phyloP scores from a whole-genome alignment of 2,797 vertebrate species.

The Poecilia gillii region DNA sequence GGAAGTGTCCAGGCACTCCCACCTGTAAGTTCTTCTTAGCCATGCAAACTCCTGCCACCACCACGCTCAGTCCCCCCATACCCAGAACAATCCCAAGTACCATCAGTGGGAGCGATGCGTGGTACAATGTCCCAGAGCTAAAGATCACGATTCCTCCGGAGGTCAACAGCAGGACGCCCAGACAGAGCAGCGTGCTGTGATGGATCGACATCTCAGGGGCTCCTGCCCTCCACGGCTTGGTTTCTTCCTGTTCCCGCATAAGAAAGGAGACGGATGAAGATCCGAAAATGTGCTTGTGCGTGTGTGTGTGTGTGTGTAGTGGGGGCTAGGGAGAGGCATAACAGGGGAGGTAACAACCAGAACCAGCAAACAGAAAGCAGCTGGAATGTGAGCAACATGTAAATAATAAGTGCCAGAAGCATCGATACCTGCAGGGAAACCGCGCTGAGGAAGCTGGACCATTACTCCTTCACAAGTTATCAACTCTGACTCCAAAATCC shows the following conservation, averaged over 20 bases:
- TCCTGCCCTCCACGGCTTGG: slow-evolving; percentile 1
- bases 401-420: slow-evolving; percentile 7
- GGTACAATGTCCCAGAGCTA: slow-evolving; percentile 8
- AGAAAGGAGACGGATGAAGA: not conserved
- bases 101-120: slow-evolving; percentile 21
- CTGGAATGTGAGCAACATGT: slow-evolving; percentile 42
- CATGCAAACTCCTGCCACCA: slow-evolving; percentile 72
- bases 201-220: slow-evolving; percentile 63
- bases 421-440: slow-evolving; percentile 49
- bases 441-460: slow-evolving; percentile 16
- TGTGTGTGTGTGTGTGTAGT: not conserved
- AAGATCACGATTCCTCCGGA: slow-evolving; percentile 66
- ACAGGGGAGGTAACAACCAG: not conserved
- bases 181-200: slow-evolving; percentile 66
- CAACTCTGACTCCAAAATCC: slow-evolving; percentile 21
- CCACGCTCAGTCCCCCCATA: slow-evolving; percentile 67
- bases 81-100: slow-evolving; percentile 57
- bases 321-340: not conserved
- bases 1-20: slow-evolving; percentile 80
- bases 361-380: not conserved
- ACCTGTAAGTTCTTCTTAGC: slow-evolving; percentile 79
- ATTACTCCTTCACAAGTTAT: slow-evolving; percentile 36
- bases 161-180: slow-evolving; percentile 74
- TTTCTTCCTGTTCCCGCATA: slow-evolving; percentile 5
- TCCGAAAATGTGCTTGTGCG: not conserved